A percentile compares a stretch with the other conserved stretches of the same genome.
Conservation (phyloP, 2,797 vertebrate genomes). For the Enteromius fasciolatus region DNA sequence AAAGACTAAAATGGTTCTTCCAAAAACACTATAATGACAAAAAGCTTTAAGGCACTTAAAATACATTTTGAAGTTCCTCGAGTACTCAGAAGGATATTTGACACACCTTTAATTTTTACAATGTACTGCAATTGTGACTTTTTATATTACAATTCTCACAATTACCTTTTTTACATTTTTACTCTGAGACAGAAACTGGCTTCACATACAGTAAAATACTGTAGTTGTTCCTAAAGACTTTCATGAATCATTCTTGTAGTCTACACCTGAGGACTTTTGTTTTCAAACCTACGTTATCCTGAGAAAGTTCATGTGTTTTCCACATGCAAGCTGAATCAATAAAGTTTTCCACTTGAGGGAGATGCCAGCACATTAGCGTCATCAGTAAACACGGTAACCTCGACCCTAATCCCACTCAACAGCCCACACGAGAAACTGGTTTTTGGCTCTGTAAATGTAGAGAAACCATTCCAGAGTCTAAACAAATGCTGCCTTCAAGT, state of each 20-base stretch:
- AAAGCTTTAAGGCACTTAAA: no score
- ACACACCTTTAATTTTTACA: no score
- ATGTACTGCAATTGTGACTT: background rate
- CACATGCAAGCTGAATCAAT: background rate
- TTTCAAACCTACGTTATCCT: constrained; percentile 18
- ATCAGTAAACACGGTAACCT: constrained; percentile 34
- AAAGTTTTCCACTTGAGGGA: constrained; percentile 18
- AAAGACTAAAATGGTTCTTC: no score
- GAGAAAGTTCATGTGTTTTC: background rate
- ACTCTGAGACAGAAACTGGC: background rate
- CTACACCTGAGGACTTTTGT: constrained; percentile 10
- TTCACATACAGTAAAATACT: background rate
- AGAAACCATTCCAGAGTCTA: constrained; percentile 21
- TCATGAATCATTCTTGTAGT: background rate
- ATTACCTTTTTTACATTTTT: background rate
- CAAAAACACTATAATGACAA: no score
- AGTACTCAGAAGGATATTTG: no score
- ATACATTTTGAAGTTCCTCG: no score
- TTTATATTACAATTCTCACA: background rate
- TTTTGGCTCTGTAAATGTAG: constrained; percentile 24
- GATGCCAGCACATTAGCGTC: constrained; percentile 23
- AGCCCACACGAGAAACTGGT: background rate
- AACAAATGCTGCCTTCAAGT: constrained; percentile 18
- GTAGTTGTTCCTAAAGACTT: constrained; percentile 4
- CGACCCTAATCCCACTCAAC: constrained; percentile 26